Evolutionary conservation across 1,140 invertebrate genomes (phyloP), one percentile per base, ranked within the genome.

Genomic region (Megalonaias nervosa): DNA sequence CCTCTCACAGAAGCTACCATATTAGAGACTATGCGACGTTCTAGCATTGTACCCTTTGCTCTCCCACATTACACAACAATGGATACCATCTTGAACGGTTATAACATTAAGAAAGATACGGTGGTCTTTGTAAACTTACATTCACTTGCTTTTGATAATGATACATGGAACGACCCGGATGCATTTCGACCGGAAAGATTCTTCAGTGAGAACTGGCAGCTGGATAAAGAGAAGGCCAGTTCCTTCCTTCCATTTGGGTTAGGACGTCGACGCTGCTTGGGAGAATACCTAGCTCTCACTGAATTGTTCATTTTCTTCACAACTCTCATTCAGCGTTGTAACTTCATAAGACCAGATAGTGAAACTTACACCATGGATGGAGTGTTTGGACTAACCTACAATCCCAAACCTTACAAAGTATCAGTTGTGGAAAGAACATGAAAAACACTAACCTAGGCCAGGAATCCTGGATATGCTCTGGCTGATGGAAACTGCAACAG

Each of bases 31-130:
- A 81, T 82, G 65, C 59, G 88, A 59, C 77, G 81, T 70, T 23
- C n/a, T 48, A 55, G 31, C 21, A 75, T 75, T n/a, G 77, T 82
- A 21, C 84, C 96, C 0, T 65, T 84, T 26, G 75, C 75, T 19
- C 23, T 86, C 11, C 80, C 84, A 1, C 84, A 85, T 72, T 57
- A 38, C 17, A 75, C 78, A 11, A 79, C 58, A 15, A 65, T 48
- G 16, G 85, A 89, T 65, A 78, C 81, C 3, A 70, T 78, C 15
- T 69, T 90, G 31, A 57, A 84, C 38, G 89, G 89, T 3, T 89
- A 86, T 72, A 74, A 75, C 6, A 79, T 91, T 13, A 61, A 90
- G 14, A 67, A 58, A 31, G 65, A 61, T 56, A 74, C 72, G 14
- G 72, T 67, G 9, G 57, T 74, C 5, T 26, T 67, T 16, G 21